A percentile compares a stretch with the other conserved stretches of the same genome.
phyloP scores from a whole-genome alignment of 2,113 vertebrate species.

The Erythrolamprus reginae region DNA sequence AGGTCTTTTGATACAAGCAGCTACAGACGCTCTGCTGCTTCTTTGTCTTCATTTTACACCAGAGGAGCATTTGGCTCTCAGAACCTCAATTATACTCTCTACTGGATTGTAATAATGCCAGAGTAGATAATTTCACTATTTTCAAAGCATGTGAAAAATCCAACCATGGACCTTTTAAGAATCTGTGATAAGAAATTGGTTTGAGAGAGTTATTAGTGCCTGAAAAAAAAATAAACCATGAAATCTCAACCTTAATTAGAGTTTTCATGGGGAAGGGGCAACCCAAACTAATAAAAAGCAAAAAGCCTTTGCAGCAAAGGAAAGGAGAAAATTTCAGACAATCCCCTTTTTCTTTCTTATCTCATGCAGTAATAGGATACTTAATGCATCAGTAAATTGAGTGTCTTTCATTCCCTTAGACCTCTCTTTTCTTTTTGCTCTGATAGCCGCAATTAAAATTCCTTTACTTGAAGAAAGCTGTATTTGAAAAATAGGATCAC shows the following conservation, averaged over 20 bases:
- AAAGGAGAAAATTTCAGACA: neutral
- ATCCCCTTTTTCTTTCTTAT: neutral
- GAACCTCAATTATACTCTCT: constrained; percentile 7
- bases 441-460: neutral
- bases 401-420: neutral
- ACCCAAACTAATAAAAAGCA: neutral
- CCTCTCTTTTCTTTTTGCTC: neutral
- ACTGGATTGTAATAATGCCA: constrained; percentile 13
- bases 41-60: neutral
- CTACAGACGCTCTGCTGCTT: neutral
- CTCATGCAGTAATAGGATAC: neutral
- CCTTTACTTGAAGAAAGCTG: neutral
- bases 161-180: neutral
- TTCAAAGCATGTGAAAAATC: constrained; percentile 20
- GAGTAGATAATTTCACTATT: constrained; percentile 2
- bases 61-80: constrained; percentile 8
- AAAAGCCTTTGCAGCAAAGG: neutral
- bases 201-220: constrained; percentile 3
- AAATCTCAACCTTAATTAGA: constrained; percentile 19
- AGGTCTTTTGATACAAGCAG: neutral
- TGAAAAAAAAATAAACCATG: constrained; percentile 17
- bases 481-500: neutral
- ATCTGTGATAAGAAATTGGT: constrained; percentile 8
- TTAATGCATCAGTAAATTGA: constrained; percentile 11
- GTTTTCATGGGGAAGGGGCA: neutral